phyloP scores from a whole-genome alignment of 2,888 invertebrate genomes.

The Pseudococcus longispinus region DNA sequence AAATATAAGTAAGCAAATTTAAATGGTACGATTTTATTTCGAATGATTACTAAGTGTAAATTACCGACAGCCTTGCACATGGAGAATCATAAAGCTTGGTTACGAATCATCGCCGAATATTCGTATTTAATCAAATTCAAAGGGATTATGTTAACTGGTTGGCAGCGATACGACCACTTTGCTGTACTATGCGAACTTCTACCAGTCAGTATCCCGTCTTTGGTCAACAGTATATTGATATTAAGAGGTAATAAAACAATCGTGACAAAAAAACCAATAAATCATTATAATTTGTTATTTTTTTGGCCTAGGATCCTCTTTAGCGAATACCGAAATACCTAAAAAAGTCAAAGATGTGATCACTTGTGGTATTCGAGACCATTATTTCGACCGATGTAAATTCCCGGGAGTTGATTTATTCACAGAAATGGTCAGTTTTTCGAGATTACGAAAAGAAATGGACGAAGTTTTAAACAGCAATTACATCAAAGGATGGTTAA shows the following conservation, averaged over 20 bases:
- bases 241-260: constrained; percentile 8
- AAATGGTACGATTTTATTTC: not conserved
- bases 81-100: constrained; percentile 64
- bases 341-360: constrained; percentile 33
- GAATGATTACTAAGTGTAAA: not conserved
- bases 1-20: not conserved
- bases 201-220: constrained; percentile 63
- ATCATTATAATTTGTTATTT: not conserved
- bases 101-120: constrained; percentile 11
- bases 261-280: not conserved
- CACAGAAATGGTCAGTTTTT: not conserved
- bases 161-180: constrained; percentile 64
- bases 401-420: constrained; percentile 45
- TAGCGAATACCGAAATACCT: not conserved
- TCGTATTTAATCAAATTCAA: constrained; percentile 52
- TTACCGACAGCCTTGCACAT: constrained; percentile 61
- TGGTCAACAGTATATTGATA: constrained; percentile 61
- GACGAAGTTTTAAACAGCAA: constrained; percentile 23
- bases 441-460: constrained; percentile 11
- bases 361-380: constrained; percentile 3
- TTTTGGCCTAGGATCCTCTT: not conserved
- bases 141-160: constrained; percentile 63
- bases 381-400: constrained; percentile 20
- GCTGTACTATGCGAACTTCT: constrained; percentile 63
- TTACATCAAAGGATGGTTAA: constrained; percentile 38